A percentile compares a stretch with the other conserved stretches of the same genome.
Conservation (phyloP, 2,797 vertebrate genomes). For the Apogon talboti region DNA sequence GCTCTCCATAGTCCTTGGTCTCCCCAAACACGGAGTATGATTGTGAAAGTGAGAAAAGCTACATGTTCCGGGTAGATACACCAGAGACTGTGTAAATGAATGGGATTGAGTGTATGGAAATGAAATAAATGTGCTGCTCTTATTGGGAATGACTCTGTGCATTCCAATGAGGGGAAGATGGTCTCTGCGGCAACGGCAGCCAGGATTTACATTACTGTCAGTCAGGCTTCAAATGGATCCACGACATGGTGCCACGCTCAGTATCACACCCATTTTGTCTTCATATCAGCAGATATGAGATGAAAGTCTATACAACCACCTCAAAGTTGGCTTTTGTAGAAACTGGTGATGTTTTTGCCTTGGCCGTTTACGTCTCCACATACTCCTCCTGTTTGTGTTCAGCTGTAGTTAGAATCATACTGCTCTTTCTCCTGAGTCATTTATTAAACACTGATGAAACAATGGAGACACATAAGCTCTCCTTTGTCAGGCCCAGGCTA, state of each 20-base stretch:
- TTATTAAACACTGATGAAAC: conserved; percentile 72
- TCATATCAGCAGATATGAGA: conserved; percentile 53
- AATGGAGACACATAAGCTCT: conserved; percentile 71
- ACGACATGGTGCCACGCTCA: conserved; percentile 30
- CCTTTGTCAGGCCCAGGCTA: conserved; percentile 65
- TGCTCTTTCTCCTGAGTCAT: conserved; percentile 52
- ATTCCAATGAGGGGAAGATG: conserved; percentile 62
- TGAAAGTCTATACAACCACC: conserved; percentile 35
- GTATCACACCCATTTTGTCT: conserved; percentile 36
- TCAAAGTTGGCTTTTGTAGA: too few relatives aligned
- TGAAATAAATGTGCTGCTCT: conserved; percentile 72
- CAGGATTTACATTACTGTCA: conserved; percentile 57
- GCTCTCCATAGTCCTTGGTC: conserved; percentile 51
- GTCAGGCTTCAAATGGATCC: too few relatives aligned
- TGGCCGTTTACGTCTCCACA: conserved; percentile 39
- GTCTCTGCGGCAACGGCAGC: conserved; percentile 56
- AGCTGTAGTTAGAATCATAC: conserved; percentile 30
- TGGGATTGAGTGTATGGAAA: conserved; percentile 71
- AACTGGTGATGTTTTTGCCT: conserved; percentile 7
- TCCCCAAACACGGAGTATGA: conserved; percentile 55
- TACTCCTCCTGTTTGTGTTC: conserved; percentile 23
- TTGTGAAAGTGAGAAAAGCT: conserved; percentile 77
- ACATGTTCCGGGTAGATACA: conserved; percentile 67
- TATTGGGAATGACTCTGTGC: conserved; percentile 58
- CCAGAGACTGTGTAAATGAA: conserved; percentile 70